Percentiles rank a stretch among this genome's conserved stretches.
These are phyloP conservation scores for Hyperopisus bebe DNA, from an alignment of 2,113 vertebrate genomes.

Conservation along the genomic window DNA sequence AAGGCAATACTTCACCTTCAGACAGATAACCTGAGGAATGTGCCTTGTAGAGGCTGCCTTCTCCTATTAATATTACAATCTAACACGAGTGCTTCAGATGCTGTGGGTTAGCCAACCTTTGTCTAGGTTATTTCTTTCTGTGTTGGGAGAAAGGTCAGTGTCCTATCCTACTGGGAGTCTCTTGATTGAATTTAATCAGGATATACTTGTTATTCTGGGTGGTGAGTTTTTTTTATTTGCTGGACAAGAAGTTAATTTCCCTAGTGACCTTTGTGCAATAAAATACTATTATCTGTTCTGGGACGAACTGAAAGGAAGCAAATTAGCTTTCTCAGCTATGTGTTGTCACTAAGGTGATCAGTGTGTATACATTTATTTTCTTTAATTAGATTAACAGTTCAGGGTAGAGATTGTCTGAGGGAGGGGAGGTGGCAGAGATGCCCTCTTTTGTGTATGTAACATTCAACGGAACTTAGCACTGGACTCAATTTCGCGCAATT, in stretches of 20 bases:
- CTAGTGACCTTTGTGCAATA: conserved; percentile 84
- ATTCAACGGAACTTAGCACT: background rate
- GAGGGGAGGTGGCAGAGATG: conserved; percentile 51
- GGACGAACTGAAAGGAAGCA: conserved; percentile 71
- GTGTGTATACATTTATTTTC: conserved; percentile 82
- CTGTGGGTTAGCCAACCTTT: conserved; percentile 41
- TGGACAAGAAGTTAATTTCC: conserved; percentile 89
- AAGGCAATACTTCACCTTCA: conserved; percentile 27
- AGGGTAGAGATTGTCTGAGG: conserved; percentile 54
- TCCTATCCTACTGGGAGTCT: conserved; percentile 62
- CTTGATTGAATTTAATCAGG: conserved; percentile 77
- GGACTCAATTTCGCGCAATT: background rate
- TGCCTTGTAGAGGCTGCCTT: conserved; percentile 42
- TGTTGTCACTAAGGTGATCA: conserved; percentile 71
- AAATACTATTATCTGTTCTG: conserved; percentile 81
- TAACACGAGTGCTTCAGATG: conserved; percentile 41
- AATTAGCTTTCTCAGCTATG: conserved; percentile 75
- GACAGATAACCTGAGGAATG: conserved; percentile 48
- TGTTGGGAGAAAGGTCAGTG: conserved; percentile 71
- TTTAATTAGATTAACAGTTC: conserved; percentile 74
- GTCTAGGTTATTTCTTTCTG: conserved; percentile 58
- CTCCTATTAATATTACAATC: conserved; percentile 54
- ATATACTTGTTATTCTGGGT: conserved; percentile 70
- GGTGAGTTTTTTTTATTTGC: conserved; percentile 75
- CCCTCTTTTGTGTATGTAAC: conserved; percentile 35